phyloP scores from a whole-genome alignment of 2,888 invertebrate genomes.

The Glaucopsyche alexis region DNA sequence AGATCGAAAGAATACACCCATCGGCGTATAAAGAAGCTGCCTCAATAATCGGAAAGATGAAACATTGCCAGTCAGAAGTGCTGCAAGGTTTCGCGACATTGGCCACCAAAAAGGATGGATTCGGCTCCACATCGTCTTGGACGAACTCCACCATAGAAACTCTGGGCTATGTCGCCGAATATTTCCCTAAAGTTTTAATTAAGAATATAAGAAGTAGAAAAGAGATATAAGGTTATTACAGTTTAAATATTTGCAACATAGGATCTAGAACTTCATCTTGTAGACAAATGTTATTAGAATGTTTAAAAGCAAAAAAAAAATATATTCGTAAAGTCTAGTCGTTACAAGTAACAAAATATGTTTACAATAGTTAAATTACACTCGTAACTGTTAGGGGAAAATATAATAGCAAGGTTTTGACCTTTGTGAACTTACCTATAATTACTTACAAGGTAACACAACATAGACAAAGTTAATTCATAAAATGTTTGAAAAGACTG shows the following conservation, averaged over 20 bases:
- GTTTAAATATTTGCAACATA: neutral
- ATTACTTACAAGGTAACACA: slow-evolving; percentile 10
- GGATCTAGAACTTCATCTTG: neutral
- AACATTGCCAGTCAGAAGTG: slow-evolving; percentile 64
- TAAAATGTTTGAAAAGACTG: slow-evolving; percentile 4
- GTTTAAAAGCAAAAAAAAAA: neutral
- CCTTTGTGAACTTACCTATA: slow-evolving; percentile 15
- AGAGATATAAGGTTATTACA: neutral
- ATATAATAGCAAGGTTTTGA: slow-evolving; percentile 17
- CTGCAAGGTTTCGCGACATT: slow-evolving; percentile 69
- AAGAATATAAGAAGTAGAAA: slow-evolving; percentile 29
- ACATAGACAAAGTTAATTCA: slow-evolving; percentile 8
- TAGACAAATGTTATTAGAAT: neutral
- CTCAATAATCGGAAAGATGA: slow-evolving; percentile 63
- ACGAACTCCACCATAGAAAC: slow-evolving; percentile 52
- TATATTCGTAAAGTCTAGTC: too few relatives aligned
- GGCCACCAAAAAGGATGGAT: slow-evolving; percentile 64
- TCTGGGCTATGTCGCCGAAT: slow-evolving; percentile 67
- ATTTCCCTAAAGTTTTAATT: slow-evolving; percentile 44
- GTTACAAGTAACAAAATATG: neutral
- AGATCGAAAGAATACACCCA: slow-evolving; percentile 76
- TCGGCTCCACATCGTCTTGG: slow-evolving; percentile 67
- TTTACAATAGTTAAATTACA: neutral
- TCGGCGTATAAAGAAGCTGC: slow-evolving; percentile 75
- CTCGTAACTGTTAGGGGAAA: neutral